Evolutionary conservation across 35 echinoderm and acorn worm species (phyloP).

Genomic region (Ophiothrix spiculata): DNA sequence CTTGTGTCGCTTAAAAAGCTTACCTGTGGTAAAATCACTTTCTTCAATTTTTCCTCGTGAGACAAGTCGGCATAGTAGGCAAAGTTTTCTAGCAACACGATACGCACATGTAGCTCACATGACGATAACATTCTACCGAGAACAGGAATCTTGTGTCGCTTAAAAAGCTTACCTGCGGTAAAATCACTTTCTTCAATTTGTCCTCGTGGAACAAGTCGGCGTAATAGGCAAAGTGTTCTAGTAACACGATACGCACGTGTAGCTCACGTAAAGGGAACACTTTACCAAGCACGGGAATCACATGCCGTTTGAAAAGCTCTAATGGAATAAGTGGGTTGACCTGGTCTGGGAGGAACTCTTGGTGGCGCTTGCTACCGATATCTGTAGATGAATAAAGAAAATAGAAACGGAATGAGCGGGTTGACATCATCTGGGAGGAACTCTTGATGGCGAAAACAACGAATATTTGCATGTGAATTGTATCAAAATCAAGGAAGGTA

Average conservation of each 20-base stretch:
- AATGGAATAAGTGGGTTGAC: constrained; percentile 70
- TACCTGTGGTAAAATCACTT: constrained; percentile 68
- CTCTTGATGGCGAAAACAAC: neutral
- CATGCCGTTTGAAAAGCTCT: constrained; percentile 72
- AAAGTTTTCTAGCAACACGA: constrained; percentile 72
- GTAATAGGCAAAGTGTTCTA: constrained; percentile 71
- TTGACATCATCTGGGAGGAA: neutral
- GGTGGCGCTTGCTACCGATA: constrained; percentile 9
- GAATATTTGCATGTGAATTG: neutral
- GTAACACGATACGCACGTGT: constrained; percentile 74
- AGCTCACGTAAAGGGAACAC: constrained; percentile 82
- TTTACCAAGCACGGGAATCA: constrained; percentile 63
- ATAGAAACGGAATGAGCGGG: neutral
- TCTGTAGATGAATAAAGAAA: neutral
- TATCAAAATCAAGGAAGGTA: neutral
- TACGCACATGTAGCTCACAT: constrained; percentile 65
- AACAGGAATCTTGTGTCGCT: no score
- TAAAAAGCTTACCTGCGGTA: constrained; percentile 80
- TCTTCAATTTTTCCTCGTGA: constrained; percentile 53
- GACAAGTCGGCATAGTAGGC: constrained; percentile 75
- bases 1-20: no score
- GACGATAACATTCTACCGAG: constrained; percentile 75
- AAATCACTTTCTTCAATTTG: constrained; percentile 47
- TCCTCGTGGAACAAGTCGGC: constrained; percentile 74
- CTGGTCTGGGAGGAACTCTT: constrained; percentile 47